These are phyloP conservation scores for Tiliacea aurago DNA, from an alignment of 2,888 invertebrate species.

Conservation along the genomic window DNA sequence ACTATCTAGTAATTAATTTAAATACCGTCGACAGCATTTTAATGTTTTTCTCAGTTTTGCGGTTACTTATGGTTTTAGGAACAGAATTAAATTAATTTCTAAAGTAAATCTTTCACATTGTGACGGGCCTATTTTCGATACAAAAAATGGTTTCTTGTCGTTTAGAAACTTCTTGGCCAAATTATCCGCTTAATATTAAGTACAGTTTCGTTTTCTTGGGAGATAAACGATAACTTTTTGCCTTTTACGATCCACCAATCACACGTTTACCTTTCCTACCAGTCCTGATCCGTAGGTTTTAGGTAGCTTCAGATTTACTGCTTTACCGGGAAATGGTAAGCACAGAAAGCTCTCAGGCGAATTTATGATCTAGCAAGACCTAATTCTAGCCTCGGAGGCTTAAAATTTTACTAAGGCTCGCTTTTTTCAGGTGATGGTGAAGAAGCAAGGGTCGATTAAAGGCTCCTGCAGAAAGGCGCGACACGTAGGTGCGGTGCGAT, in stretches of 20 bases:
- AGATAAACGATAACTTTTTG: conserved; percentile 32
- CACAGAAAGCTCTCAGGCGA: conserved; percentile 30
- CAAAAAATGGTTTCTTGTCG: background rate
- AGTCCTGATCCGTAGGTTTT: conserved; percentile 32
- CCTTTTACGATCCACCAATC: conserved; percentile 38
- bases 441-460: background rate
- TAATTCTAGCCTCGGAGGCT: background rate
- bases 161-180: background rate
- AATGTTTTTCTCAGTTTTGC: background rate
- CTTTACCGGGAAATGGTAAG: conserved; percentile 18
- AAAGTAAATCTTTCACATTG: background rate
- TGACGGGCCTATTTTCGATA: background rate
- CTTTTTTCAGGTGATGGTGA: background rate
- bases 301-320: conserved; percentile 42
- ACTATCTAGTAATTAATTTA: too few relatives aligned
- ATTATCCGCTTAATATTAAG: background rate
- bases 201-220: conserved; percentile 23
- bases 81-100: background rate
- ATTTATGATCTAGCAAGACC: conserved; percentile 45
- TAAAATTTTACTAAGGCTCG: conserved; percentile 23
- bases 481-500: too few relatives aligned
- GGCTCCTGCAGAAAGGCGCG: too few relatives aligned
- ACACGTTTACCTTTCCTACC: conserved; percentile 27
- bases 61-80: background rate
- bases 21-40: background rate